Conservation (phyloP, 2,888 invertebrate species). For the Callimorpha dominula region DNA sequence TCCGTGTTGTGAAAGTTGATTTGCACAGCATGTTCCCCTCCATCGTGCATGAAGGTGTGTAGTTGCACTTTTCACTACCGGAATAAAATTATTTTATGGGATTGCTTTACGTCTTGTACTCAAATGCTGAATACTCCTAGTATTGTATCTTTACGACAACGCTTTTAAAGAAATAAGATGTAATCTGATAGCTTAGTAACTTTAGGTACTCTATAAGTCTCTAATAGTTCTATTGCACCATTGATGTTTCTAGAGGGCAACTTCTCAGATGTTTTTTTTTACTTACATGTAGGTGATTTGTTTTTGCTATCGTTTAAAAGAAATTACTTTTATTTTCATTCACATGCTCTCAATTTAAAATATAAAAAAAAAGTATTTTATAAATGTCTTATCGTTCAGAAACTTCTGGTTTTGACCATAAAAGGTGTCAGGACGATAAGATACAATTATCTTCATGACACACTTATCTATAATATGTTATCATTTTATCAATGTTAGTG, state of each 20-base stretch:
- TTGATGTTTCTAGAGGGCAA: no score
- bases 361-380: neutral
- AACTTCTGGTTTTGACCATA: constrained; percentile 25
- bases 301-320: no score
- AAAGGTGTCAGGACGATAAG: constrained; percentile 42
- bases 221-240: no score
- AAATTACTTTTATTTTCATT: no score
- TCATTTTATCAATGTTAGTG: constrained; percentile 35
- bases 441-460: constrained; percentile 11
- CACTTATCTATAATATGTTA: constrained; percentile 44
- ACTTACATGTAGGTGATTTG: no score
- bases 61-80: constrained; percentile 58
- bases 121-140: neutral
- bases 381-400: neutral
- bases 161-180: no score
- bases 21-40: constrained; percentile 63
- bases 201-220: neutral
- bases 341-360: neutral
- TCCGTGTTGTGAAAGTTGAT: constrained; percentile 78
- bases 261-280: no score
- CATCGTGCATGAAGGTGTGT: constrained; percentile 40
- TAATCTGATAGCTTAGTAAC: no score
- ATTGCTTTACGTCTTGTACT: neutral
- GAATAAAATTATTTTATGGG: constrained; percentile 21
- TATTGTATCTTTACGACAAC: neutral